Conservation (phyloP, 2,113 vertebrate genomes). For the Hepsetus odoe region DNA sequence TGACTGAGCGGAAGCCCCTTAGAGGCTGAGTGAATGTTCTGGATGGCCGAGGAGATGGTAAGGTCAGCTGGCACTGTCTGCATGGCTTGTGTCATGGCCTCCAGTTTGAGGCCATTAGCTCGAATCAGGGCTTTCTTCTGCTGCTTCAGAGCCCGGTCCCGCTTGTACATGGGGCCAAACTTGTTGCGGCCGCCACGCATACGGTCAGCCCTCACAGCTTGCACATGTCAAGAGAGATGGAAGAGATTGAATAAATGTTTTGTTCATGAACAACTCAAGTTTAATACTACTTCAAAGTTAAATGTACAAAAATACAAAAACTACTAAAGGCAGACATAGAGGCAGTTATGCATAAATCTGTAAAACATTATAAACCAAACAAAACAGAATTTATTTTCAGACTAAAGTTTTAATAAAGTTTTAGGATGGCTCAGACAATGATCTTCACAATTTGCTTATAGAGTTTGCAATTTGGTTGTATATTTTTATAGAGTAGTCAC, state of each 20-base stretch:
- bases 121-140: slow-evolving; percentile 98
- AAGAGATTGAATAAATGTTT: not conserved
- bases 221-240: slow-evolving; percentile 17
- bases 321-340: not conserved
- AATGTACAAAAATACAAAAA: not conserved
- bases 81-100: slow-evolving; percentile 97
- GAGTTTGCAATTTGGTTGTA: slow-evolving; percentile 11
- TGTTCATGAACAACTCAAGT: not conserved
- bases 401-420: not conserved
- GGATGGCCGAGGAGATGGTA: slow-evolving; percentile 94
- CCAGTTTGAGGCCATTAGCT: slow-evolving; percentile 96
- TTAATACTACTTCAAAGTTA: not conserved
- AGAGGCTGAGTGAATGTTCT: slow-evolving; percentile 96
- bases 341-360: not conserved
- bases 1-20: slow-evolving; percentile 98
- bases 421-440: not conserved
- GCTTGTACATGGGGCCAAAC: slow-evolving; percentile 99
- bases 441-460: not conserved
- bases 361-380: not conserved
- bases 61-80: slow-evolving; percentile 95
- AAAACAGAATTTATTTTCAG: not conserved
- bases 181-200: slow-evolving; percentile 98
- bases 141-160: slow-evolving; percentile 95
- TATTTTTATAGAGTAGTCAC: slow-evolving; percentile 60
- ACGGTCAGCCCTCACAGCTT: slow-evolving; percentile 95